Evolutionary conservation across 2,113 vertebrate species (phyloP), one percentile per base, ranked within the genome.

Genomic region (Calonectris borealis): DNA sequence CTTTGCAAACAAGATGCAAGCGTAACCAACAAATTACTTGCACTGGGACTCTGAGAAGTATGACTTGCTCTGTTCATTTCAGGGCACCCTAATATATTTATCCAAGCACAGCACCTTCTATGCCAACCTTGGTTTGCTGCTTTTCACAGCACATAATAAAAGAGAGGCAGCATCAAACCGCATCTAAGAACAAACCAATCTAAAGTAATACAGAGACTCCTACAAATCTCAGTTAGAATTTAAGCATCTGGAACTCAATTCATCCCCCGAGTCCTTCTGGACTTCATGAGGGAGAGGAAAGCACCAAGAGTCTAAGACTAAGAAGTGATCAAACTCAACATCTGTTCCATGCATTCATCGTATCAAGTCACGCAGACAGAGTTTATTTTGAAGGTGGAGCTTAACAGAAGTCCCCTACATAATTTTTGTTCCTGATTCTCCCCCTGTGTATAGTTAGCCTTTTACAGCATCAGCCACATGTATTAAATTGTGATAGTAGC

Each of bases 21-120:
- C n/a, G 5, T 57, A 75, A 66, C 16, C 36, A 93, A 31, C 14
- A 49, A 26, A 51, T 60, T 27, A 36, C 26, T 6, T 61, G 70
- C 40, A 26, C 32, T 34, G 20, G 44, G 49, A 11, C 38, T 20
- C 31, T 54, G 36, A 38, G 61, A 27, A 17, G 9, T 29, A 26
- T 6, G 32, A 82, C 7, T 61, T 49, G 54, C 8, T 14, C 3
- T 0, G 0, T 8, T 83, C 11, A 36, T 84, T 84, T 66, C 69
- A 54, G 46, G 46, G 15, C 19, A 58, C 34, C 3, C 21, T 26
- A n/a, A 40, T 19, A 36, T 58, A 48, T 54, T n/a, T 46, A 13
- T 18, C 10, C 12, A 49, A 77, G 58, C 61, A 64, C 57, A 60
- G 26, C 32, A 40, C 36, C 57, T 62, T 79, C 16, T 69, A 1